These are phyloP conservation scores for Ernsta delagoae DNA, from an alignment of 2,888 invertebrate species.

Conservation along the genomic window DNA sequence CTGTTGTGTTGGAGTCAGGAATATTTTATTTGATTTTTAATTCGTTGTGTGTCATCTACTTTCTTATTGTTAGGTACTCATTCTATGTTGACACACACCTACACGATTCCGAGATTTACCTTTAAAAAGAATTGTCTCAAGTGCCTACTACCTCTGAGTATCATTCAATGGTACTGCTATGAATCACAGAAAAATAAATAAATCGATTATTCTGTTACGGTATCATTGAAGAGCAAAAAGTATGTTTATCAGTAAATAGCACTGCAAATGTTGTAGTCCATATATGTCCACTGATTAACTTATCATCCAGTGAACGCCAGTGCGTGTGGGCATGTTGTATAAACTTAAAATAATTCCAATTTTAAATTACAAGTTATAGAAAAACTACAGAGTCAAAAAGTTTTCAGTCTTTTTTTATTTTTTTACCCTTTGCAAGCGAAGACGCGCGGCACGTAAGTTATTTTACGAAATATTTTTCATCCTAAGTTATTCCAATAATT, in stretches of 20 bases:
- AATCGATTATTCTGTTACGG: conserved; percentile 5
- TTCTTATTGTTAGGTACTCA: too few relatives aligned
- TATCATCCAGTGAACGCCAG: conserved; percentile 4
- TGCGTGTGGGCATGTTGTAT: neutral
- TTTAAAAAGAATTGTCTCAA: too few relatives aligned
- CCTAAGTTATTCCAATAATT: neutral
- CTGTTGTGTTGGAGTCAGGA: too few relatives aligned
- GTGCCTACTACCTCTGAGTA: neutral
- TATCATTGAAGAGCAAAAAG: conserved; percentile 5
- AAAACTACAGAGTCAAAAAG: neutral
- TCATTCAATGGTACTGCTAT: neutral
- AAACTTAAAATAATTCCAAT: neutral
- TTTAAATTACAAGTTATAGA: neutral
- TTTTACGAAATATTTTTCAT: neutral
- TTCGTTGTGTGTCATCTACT: too few relatives aligned
- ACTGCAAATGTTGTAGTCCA: neutral
- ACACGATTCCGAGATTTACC: too few relatives aligned
- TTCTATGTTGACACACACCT: too few relatives aligned
- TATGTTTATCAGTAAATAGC: conserved; percentile 11
- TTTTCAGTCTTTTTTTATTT: neutral
- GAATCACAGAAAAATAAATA: neutral
- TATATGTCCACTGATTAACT: conserved; percentile 5
- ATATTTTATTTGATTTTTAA: too few relatives aligned
- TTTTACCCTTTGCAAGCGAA: neutral
- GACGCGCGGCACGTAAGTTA: neutral